Evolutionary conservation across 2,797 vertebrate genomes (phyloP).

Genomic region (Eulemur coronatus): DNA sequence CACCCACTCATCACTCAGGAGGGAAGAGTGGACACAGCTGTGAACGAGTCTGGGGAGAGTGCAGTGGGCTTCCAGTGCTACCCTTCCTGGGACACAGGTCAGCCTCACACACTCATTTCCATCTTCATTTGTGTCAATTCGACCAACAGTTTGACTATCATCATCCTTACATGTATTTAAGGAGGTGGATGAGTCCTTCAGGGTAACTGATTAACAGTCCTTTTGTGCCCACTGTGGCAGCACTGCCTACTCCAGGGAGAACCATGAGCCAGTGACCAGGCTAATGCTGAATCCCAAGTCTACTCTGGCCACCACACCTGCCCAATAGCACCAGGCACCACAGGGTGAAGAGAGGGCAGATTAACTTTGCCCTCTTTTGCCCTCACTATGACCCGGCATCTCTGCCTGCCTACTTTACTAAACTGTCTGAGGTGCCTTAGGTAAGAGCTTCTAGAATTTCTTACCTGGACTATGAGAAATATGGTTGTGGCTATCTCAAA

Average conservation of each 20-base stretch:
- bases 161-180: background rate
- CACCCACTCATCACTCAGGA: background rate
- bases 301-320: constrained; percentile 64
- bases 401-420: background rate
- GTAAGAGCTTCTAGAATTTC: background rate
- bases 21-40: background rate
- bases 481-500: background rate
- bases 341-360: background rate
- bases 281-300: constrained; percentile 65
- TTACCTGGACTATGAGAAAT: background rate
- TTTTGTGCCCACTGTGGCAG: background rate
- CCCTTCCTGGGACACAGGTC: background rate
- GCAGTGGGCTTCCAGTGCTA: background rate
- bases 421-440: background rate
- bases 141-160: background rate
- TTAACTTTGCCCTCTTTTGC: background rate
- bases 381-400: too few species aligned
- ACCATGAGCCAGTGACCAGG: background rate
- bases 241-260: background rate
- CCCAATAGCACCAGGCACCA: constrained; percentile 64
- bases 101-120: background rate
- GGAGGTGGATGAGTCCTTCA: background rate
- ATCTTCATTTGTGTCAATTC: background rate
- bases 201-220: background rate
- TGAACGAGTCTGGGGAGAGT: too few species aligned